These are phyloP conservation scores for Ochropleura plecta DNA, from an alignment of 2,888 invertebrate genomes.

Conservation along the genomic window DNA sequence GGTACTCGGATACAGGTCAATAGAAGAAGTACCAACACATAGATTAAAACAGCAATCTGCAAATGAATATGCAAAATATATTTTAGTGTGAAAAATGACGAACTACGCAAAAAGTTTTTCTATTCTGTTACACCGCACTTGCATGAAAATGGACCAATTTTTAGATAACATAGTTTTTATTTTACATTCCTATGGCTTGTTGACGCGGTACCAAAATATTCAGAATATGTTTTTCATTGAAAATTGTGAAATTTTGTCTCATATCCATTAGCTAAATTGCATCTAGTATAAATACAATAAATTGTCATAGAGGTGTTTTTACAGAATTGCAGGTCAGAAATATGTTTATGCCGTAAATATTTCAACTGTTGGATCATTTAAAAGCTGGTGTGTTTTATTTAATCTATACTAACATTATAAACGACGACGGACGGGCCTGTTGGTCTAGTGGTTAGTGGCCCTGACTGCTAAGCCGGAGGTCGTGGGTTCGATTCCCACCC, in stretches of 20 bases:
- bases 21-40: too few relatives aligned
- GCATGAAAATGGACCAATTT: constrained; percentile 31
- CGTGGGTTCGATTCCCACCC: too few relatives aligned
- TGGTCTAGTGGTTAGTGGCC: too few relatives aligned
- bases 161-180: constrained; percentile 40
- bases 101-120: constrained; percentile 40
- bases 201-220: constrained; percentile 42
- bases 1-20: background rate
- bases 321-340: background rate
- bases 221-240: constrained; percentile 2
- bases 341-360: background rate
- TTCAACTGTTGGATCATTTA: constrained; percentile 29
- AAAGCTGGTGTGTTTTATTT: constrained; percentile 14
- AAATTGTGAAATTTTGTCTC: background rate
- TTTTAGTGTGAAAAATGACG: constrained; percentile 20
- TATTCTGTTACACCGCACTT: constrained; percentile 36
- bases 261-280: constrained; percentile 9
- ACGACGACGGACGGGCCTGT: too few relatives aligned
- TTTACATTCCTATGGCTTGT: constrained; percentile 27
- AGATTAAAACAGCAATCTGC: background rate
- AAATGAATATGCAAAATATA: constrained; percentile 27
- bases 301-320: background rate
- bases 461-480: too few relatives aligned
- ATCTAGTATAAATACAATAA: background rate
- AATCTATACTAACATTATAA: background rate